Base-by-base conservation (phyloP, 30 jellyfish, hydroid and myxozoan species). In the Aurelia coerulea region DNA sequence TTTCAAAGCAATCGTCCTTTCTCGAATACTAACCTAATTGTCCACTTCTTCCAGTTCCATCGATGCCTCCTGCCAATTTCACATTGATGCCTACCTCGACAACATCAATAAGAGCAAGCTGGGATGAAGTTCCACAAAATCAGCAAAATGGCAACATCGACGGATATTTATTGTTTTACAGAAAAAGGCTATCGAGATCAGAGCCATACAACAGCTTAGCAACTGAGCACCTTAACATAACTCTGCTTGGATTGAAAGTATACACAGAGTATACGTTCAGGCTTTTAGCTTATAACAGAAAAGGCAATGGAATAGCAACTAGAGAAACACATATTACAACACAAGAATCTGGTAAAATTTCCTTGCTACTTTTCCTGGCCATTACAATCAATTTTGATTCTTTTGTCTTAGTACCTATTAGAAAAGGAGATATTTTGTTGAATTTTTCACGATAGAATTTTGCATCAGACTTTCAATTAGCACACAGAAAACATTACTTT, bases 261-360 rank as follows among this genome's bases (percentile, higher is more conserved):
- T 76, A n/a, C 79, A 90, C 97, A 13, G 89, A 77, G n/a, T 90
- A 90, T 59, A 49, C 81, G 3, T 75, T 90, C 78, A 58, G 97
- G 49, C 73, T 90, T 67, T 68, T 90, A 8, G 87, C 97, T 4
- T 90, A 83, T 84, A 90, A 82, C 63, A 41, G 69, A 62, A 82
- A 81, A 35, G 97, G 97, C 67, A 90, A 90, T 76, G 97, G 97
- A 11, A 65, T 90, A 32, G 94, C 97, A n/a, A 81, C 87, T 16
- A 11, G 31, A 33, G 88, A 89, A 70, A 60, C 6, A 62, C 23
- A 56, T 23, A 49, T 88, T 13, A 35, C 39, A 12, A 88, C 96
- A 23, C 17, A 65, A 31, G 96, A 79, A 54, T 88, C 88, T 37
- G 68, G 96, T 88, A 59, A 31, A 2, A 13, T 65, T 5, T 59